Base-by-base conservation (phyloP, 2,113 vertebrate species). In the Notothenia coriiceps region DNA sequence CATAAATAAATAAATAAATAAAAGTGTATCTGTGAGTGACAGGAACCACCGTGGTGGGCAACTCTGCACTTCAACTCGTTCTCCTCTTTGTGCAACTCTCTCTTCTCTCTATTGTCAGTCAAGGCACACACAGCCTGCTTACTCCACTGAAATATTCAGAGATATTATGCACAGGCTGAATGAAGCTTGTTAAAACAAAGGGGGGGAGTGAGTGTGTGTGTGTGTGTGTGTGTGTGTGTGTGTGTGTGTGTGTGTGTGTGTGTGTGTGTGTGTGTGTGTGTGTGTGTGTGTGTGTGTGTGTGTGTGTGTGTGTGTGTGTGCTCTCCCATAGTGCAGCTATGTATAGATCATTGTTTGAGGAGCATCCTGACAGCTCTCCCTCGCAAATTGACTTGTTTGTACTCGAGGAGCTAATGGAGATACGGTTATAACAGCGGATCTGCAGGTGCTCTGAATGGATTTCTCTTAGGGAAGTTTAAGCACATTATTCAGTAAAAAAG, bases 1-100 rank as follows among this genome's bases (percentile, higher is more conserved):
- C 74, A 51, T 75, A 89, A 90, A 84, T 59, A 86, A 91, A 84
- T 59, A 86, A 91, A 88, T 87, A 88, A 92, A 89, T 88, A 88
- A 90, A 79, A 74, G 40, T 85, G 61, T 63, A 64, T 84, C 64
- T 88, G 55, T 1, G 61, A 77, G 49, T 88, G 86, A 80, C 67
- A 44, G 65, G 33, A 84, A 72, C 29, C 55, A 73, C 70, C 55
- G 82, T 33, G 43, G 82, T 33, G 52, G 71, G 73, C 61, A 77
- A 71, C 71, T 84, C 74, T 72, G 63, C 68, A 74, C 80, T 80
- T 79, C 67, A 61, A 49, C 65, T 70, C 25, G 2, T 60, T 66
- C 59, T 18, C 15, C n/a, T 29, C 74, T 79, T 71, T 67, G 29
- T 29, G 4, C 29, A 54, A 35, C 59, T 29, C 6, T 51, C 10